Percentiles rank a stretch among this genome's conserved stretches.
Evolutionary conservation across 1,140 invertebrate species (phyloP).

Genomic region (Drosophila elegans): DNA sequence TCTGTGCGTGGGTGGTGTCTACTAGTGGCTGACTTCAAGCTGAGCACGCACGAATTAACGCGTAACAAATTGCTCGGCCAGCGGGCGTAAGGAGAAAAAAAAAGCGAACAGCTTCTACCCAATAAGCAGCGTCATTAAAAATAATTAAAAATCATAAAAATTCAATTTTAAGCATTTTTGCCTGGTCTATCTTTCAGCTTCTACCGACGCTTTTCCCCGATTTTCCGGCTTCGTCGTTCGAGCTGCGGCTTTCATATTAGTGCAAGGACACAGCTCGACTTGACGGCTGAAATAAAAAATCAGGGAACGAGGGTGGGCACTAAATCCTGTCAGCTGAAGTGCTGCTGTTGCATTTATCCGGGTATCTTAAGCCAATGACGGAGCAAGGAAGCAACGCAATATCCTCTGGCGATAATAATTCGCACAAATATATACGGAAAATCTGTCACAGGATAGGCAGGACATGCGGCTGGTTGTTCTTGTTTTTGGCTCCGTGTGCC

Average conservation of each 20-base stretch:
- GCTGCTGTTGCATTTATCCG: constrained; percentile 62
- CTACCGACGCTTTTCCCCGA: not conserved
- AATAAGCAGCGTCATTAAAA: constrained; percentile 84
- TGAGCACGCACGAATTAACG: constrained; percentile 82
- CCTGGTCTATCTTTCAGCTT: constrained; percentile 38
- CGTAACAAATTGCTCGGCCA: constrained; percentile 78
- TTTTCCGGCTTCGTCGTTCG: not conserved
- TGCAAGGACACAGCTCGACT: constrained; percentile 51
- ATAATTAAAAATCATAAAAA: constrained; percentile 84
- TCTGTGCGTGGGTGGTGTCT: constrained; percentile 3
- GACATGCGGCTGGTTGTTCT: constrained; percentile 23
- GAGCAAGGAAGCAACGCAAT: constrained; percentile 63
- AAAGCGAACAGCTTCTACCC: constrained; percentile 31
- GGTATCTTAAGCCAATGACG: constrained; percentile 65
- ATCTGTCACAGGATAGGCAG: constrained; percentile 67
- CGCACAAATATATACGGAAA: constrained; percentile 36
- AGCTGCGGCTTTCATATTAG: constrained; percentile 43
- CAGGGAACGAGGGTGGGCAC: constrained; percentile 27
- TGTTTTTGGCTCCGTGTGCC: constrained; percentile 16
- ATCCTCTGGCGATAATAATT: constrained; percentile 78
- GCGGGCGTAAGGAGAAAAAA: constrained; percentile 22
- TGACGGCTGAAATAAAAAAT: constrained; percentile 63
- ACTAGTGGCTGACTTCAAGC: constrained; percentile 52
- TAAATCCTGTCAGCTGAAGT: constrained; percentile 45
- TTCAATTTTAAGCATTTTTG: constrained; percentile 78